Conservation (phyloP, 2,888 invertebrate species). For the Ypsolopha sequella region DNA sequence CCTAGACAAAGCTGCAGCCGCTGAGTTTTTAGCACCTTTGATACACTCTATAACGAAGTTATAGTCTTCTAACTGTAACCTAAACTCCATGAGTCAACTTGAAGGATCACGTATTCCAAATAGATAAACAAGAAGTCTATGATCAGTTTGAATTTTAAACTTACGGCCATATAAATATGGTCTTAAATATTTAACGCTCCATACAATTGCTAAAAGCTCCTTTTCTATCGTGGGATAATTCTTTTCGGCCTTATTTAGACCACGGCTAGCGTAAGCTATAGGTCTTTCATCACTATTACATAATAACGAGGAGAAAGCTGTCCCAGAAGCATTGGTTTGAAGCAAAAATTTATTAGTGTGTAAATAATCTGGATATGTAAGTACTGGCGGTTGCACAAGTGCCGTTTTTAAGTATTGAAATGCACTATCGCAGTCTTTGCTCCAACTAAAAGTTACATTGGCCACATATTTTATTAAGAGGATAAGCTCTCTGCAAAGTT, state of each 20-base stretch:
- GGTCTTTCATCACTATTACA: not conserved
- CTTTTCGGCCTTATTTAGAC: conserved; percentile 2
- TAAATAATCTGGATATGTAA: not conserved
- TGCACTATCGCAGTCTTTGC: not conserved
- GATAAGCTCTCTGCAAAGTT: conserved; percentile 10
- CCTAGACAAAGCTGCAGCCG: no score
- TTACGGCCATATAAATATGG: conserved; percentile 1
- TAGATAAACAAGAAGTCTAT: not conserved
- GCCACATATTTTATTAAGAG: conserved; percentile 7
- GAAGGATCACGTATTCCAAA: not conserved
- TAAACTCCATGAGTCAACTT: not conserved
- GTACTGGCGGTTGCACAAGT: not conserved
- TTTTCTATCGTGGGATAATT: conserved; percentile 2
- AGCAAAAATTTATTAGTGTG: not conserved
- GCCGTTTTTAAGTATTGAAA: not conserved
- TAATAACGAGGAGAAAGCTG: not conserved
- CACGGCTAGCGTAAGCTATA: conserved; percentile 2
- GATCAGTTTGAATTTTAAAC: conserved; percentile 1
- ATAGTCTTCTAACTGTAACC: not conserved
- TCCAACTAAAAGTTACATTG: not conserved
- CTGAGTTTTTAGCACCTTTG: no score
- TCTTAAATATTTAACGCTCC: not conserved
- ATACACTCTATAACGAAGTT: not conserved
- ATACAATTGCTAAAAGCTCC: not conserved
- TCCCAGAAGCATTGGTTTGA: conserved; percentile 1